phyloP scores from a whole-genome alignment of 2,797 vertebrate species.

The Bovichtus variegatus region DNA sequence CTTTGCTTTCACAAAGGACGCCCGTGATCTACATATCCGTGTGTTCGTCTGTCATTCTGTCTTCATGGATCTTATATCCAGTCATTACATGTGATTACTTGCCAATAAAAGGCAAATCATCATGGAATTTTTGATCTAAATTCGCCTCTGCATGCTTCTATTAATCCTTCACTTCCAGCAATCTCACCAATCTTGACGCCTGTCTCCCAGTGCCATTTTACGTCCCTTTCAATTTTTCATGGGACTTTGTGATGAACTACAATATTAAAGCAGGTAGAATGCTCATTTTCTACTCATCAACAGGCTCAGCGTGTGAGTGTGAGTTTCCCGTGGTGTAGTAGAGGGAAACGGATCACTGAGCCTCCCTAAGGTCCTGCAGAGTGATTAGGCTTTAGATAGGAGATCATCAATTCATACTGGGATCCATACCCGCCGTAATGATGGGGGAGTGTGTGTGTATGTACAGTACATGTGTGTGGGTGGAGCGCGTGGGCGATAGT shows the following conservation, averaged over 20 bases:
- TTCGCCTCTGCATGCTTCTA: constrained; percentile 55
- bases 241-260: constrained; percentile 70
- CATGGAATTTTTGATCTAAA: constrained; percentile 65
- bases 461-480: constrained; percentile 37
- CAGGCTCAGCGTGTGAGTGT: constrained; percentile 75
- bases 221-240: constrained; percentile 73
- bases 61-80: constrained; percentile 43
- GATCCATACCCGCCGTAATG: constrained; percentile 80
- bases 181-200: constrained; percentile 58
- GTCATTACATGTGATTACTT: constrained; percentile 62
- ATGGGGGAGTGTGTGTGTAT: constrained; percentile 65
- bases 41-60: constrained; percentile 27
- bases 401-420: constrained; percentile 85
- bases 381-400: constrained; percentile 83
- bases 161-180: constrained; percentile 73
- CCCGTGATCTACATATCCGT: constrained; percentile 25
- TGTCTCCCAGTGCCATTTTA: constrained; percentile 63
- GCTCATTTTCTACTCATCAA: constrained; percentile 82
- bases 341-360: constrained; percentile 80
- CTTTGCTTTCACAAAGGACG: constrained; percentile 7
- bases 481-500: constrained; percentile 73
- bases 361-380: constrained; percentile 81
- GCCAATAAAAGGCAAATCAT: constrained; percentile 64
- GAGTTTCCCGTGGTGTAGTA: constrained; percentile 65
- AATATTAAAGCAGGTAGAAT: constrained; percentile 78